phyloP scores from a whole-genome alignment of 2,797 vertebrate species.

The Chloroceryle inda region DNA sequence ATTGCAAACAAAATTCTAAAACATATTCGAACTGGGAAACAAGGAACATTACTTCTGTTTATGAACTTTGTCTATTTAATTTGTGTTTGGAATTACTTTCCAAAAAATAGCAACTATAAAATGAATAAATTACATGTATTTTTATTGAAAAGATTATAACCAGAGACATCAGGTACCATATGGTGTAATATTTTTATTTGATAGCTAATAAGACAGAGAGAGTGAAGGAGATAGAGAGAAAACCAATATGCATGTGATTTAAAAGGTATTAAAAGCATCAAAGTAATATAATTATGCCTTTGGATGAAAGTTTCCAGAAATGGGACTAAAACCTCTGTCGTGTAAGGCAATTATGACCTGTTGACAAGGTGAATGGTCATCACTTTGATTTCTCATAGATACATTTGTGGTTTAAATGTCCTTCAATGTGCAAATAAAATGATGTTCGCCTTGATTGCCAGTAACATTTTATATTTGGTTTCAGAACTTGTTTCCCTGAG shows the following conservation, averaged over 20 bases:
- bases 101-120: slow-evolving; percentile 61
- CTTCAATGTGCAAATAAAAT: not conserved
- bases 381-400: not conserved
- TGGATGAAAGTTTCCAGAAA: not conserved
- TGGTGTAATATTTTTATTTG: not conserved
- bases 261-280: not conserved
- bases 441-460: not conserved
- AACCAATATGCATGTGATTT: not conserved
- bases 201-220: not conserved
- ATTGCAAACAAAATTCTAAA: slow-evolving; percentile 74
- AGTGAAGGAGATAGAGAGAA: not conserved
- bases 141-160: slow-evolving; percentile 37
- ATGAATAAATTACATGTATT: slow-evolving; percentile 39
- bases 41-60: slow-evolving; percentile 60
- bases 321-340: not conserved
- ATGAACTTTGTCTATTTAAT: slow-evolving; percentile 59
- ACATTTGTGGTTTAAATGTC: not conserved
- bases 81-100: slow-evolving; percentile 56
- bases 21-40: slow-evolving; percentile 59
- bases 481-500: not conserved
- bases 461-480: not conserved
- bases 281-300: not conserved
- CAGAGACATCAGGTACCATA: slow-evolving; percentile 20
- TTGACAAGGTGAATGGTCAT: not conserved
- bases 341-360: not conserved